Evolutionary conservation across 2,113 vertebrate species (phyloP).

Genomic region (Bufo gargarizans): DNA sequence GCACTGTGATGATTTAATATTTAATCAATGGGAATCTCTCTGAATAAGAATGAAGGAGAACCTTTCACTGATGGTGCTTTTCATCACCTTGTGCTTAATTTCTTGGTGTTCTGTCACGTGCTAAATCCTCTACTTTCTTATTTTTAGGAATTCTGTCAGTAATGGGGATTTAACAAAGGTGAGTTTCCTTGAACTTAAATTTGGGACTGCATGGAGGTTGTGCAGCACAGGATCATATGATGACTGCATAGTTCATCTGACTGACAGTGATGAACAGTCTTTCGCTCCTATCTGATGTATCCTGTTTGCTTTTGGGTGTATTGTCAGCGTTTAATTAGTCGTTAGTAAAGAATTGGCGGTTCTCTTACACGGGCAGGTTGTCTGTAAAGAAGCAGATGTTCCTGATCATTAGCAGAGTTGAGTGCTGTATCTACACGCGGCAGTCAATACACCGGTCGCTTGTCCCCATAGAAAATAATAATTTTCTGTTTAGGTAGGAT

Average conservation of each 20-base stretch:
- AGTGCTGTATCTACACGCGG: too few relatives aligned
- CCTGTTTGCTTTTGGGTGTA: neutral
- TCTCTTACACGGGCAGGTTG: too few relatives aligned
- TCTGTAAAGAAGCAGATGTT: too few relatives aligned
- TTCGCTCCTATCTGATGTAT: slow-evolving; percentile 76
- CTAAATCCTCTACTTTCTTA: neutral
- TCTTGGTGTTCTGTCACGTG: neutral
- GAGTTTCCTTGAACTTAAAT: too few relatives aligned
- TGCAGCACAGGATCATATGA: slow-evolving; percentile 55
- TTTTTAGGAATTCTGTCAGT: too few relatives aligned
- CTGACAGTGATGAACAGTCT: slow-evolving; percentile 71
- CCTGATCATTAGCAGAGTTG: too few relatives aligned
- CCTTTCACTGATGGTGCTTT: slow-evolving; percentile 12
- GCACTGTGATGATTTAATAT: slow-evolving; percentile 30
- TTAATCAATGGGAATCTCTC: slow-evolving; percentile 48
- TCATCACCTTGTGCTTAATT: neutral
- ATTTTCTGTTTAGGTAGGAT: too few relatives aligned
- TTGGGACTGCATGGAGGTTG: too few relatives aligned
- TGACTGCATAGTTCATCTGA: slow-evolving; percentile 83
- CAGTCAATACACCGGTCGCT: too few relatives aligned
- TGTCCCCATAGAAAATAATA: too few relatives aligned
- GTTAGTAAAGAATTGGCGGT: too few relatives aligned
- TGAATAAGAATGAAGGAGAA: slow-evolving; percentile 35
- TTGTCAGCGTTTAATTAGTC: neutral
- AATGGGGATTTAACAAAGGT: too few relatives aligned